phyloP scores from a whole-genome alignment of 2,888 invertebrate species.

The Xanthorhoe designata region DNA sequence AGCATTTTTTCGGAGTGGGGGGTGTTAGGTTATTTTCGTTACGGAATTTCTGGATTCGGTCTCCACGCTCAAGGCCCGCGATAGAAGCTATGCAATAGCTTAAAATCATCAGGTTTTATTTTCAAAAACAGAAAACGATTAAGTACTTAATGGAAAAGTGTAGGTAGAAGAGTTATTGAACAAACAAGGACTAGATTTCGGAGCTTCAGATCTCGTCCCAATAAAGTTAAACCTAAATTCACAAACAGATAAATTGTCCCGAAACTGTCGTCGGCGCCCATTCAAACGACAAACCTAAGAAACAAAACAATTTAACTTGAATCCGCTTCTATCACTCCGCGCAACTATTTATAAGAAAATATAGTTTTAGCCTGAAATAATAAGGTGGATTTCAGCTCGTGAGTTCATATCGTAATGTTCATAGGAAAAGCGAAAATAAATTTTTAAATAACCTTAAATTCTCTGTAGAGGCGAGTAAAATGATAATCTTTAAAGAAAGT shows the following conservation, averaged over 20 bases:
- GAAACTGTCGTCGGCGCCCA: constrained; percentile 32
- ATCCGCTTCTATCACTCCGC: constrained; percentile 25
- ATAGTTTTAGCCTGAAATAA: neutral
- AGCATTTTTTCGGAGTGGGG: no score
- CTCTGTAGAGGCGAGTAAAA: neutral
- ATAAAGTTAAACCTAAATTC: constrained; percentile 36
- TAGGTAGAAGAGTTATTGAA: neutral
- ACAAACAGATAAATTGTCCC: constrained; percentile 38
- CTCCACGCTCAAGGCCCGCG: no score
- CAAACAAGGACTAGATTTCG: neutral
- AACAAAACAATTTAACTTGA: constrained; percentile 57
- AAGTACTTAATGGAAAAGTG: neutral
- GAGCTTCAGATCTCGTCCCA: constrained; percentile 7
- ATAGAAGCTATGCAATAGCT: no score
- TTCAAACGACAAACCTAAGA: constrained; percentile 43
- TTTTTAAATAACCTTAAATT: neutral
- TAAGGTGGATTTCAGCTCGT: constrained; percentile 2
- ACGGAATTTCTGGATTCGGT: no score
- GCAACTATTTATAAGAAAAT: neutral
- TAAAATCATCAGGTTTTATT: no score
- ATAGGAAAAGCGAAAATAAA: no score
- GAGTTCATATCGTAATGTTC: neutral
- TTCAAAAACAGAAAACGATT: no score
- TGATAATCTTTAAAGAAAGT: neutral
- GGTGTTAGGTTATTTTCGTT: no score